phyloP scores from a whole-genome alignment of 2,888 invertebrate genomes.

The Heliconius cydno region DNA sequence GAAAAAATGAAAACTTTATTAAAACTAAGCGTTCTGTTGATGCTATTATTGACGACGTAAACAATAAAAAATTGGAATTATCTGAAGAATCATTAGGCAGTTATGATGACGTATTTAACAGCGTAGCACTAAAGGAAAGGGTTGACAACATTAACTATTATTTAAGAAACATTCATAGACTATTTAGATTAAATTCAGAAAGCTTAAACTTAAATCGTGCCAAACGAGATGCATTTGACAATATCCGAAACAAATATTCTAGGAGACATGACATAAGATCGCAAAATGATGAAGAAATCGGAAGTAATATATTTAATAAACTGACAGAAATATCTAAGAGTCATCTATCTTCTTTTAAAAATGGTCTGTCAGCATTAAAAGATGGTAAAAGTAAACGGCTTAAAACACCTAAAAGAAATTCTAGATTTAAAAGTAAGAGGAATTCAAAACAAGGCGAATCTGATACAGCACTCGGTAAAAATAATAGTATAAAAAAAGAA shows the following conservation, averaged over 20 bases:
- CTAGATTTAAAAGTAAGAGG: conserved; percentile 34
- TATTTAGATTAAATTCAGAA: conserved; percentile 50
- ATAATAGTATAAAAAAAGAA: conserved; percentile 21
- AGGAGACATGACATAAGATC: conserved; percentile 49
- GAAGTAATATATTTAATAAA: conserved; percentile 26
- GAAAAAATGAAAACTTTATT: conserved; percentile 46
- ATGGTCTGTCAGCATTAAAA: conserved; percentile 1
- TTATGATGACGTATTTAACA: conserved; percentile 49
- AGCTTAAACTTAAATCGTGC: conserved; percentile 40
- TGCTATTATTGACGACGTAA: conserved; percentile 26
- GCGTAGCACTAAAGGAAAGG: conserved; percentile 54
- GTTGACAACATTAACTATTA: conserved; percentile 60
- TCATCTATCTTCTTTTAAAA: conserved; percentile 30
- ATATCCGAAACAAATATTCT: conserved; percentile 39
- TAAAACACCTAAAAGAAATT: conserved; percentile 35
- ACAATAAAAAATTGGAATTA: background rate
- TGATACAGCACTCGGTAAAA: conserved; percentile 19
- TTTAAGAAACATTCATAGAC: conserved; percentile 55
- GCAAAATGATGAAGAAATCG: conserved; percentile 40
- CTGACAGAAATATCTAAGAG: conserved; percentile 34
- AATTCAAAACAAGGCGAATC: conserved; percentile 11
- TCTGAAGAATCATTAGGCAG: conserved; percentile 47
- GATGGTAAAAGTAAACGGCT: conserved; percentile 22
- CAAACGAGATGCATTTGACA: conserved; percentile 55
- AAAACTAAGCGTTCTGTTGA: conserved; percentile 59